These are phyloP conservation scores for Agrotis exclamationis DNA, from an alignment of 2,888 invertebrate genomes.

Conservation along the genomic window DNA sequence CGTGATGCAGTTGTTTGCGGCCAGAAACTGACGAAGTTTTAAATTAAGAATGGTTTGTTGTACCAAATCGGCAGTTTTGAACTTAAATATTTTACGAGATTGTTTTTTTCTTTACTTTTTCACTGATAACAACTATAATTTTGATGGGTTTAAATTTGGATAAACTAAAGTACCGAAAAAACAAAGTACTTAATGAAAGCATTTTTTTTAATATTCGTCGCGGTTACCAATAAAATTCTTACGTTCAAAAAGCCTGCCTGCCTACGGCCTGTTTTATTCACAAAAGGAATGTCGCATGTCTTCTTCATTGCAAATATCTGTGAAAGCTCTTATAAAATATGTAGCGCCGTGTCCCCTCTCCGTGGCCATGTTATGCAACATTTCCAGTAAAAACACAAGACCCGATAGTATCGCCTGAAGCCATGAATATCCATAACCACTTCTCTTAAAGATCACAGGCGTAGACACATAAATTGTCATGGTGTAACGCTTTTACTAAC, in stretches of 20 bases:
- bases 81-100: neutral
- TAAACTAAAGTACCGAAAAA: no score
- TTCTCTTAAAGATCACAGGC: conserved; percentile 27
- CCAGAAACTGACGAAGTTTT: conserved; percentile 16
- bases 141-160: no score
- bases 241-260: neutral
- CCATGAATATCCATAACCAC: conserved; percentile 32
- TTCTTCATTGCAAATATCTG: conserved; percentile 9
- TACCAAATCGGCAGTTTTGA: neutral
- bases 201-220: no score
- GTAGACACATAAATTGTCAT: conserved; percentile 21
- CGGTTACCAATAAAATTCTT: neutral
- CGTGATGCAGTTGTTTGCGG: conserved; percentile 21
- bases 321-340: conserved; percentile 38
- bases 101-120: no score
- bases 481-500: conserved; percentile 6
- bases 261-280: conserved; percentile 8
- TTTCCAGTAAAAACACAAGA: conserved; percentile 6
- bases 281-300: conserved; percentile 30
- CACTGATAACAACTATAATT: no score
- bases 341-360: conserved; percentile 8
- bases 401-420: conserved; percentile 30
- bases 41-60: conserved; percentile 29
- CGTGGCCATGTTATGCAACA: conserved; percentile 30
- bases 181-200: no score